Conservation (phyloP, 1,140 invertebrate genomes). For the Eriocheir sinensis region DNA sequence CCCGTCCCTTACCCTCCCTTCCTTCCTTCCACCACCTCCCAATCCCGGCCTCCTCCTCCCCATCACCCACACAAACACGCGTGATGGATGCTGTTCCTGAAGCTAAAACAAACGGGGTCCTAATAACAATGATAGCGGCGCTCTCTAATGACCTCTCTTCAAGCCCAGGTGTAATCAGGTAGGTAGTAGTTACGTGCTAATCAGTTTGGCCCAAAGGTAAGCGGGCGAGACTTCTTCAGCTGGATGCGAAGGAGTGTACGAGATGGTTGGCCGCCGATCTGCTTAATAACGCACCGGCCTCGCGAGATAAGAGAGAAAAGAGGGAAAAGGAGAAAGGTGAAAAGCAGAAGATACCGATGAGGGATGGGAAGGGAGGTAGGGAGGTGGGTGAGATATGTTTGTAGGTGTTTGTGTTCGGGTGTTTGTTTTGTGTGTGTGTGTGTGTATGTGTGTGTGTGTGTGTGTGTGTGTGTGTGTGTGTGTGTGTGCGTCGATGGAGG, state of each 20-base stretch:
- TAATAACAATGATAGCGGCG: slow-evolving; percentile 36
- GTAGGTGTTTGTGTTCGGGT: neutral
- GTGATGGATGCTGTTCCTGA: slow-evolving; percentile 20
- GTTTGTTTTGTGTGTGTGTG: neutral
- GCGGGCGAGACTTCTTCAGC: neutral
- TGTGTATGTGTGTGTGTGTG: neutral
- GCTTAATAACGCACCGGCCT: slow-evolving; percentile 18
- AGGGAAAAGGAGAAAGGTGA: neutral
- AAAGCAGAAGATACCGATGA: neutral
- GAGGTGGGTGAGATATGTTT: neutral
- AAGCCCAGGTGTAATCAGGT: slow-evolving; percentile 43
- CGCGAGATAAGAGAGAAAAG: neutral
- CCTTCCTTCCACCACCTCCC: neutral
- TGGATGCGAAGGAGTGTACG: neutral
- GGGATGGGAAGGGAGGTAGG: neutral
- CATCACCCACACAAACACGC: no score
- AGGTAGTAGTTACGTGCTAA: slow-evolving; percentile 49
- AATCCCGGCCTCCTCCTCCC: no score
- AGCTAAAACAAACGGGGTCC: neutral
- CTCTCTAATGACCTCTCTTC: slow-evolving; percentile 15
- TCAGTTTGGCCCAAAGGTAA: slow-evolving; percentile 10
- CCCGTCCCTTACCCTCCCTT: neutral
- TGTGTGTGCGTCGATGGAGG: no score
- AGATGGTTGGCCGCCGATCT: neutral
- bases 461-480: neutral